Evolutionary conservation across 2,113 vertebrate species (phyloP).

Genomic region (Dinomys branickii): DNA sequence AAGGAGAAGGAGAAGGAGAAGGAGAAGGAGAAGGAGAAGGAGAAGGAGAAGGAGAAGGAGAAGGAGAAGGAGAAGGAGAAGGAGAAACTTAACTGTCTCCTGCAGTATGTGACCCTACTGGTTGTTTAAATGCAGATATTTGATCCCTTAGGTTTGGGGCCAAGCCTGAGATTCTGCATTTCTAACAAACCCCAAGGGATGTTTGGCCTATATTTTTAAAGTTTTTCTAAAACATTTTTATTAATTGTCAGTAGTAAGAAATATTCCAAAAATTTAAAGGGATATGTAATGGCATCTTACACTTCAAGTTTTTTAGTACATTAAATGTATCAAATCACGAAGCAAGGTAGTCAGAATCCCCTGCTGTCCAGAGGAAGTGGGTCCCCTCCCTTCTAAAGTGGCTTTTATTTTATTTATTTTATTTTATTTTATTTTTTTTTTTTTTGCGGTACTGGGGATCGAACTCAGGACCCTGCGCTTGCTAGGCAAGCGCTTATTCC

Average conservation of each 20-base stretch:
- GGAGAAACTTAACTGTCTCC: too few relatives aligned
- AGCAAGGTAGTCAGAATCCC: slow-evolving; percentile 67
- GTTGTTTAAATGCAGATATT: not conserved
- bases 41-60: too few relatives aligned
- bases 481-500: too few relatives aligned
- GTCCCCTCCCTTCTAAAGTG: not conserved
- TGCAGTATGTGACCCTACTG: too few relatives aligned
- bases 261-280: slow-evolving; percentile 82
- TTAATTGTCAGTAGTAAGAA: slow-evolving; percentile 79
- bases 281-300: slow-evolving; percentile 66
- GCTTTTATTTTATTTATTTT: too few relatives aligned
- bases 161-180: not conserved
- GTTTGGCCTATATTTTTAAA: not conserved
- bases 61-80: too few relatives aligned
- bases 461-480: too few relatives aligned
- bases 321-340: slow-evolving; percentile 69
- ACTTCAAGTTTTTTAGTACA: slow-evolving; percentile 79
- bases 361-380: slow-evolving; percentile 38
- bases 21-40: too few relatives aligned
- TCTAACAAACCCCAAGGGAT: not conserved
- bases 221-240: slow-evolving; percentile 58
- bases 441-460: too few relatives aligned
- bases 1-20: too few relatives aligned
- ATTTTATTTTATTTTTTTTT: too few relatives aligned
- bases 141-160: too few relatives aligned